A percentile compares a stretch with the other conserved stretches of the same genome.
phyloP scores from a whole-genome alignment of 2,888 invertebrate species.

The Limnephilus rhombicus region DNA sequence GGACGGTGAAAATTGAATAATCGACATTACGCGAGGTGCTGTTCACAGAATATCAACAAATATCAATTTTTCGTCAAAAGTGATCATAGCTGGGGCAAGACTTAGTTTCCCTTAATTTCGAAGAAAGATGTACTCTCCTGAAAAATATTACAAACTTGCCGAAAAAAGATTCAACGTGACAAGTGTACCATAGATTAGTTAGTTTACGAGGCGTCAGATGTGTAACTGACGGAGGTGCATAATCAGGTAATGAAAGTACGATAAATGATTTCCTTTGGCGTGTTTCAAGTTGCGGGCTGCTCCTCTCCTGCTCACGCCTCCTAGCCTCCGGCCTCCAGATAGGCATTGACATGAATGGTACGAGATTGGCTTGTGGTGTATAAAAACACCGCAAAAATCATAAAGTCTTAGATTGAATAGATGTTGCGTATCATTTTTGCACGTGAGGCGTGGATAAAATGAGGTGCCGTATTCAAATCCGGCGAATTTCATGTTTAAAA shows the following conservation, averaged over 20 bases:
- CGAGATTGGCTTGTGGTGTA: not conserved
- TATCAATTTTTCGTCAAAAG: not conserved
- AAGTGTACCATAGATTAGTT: constrained; percentile 5
- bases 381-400: not conserved
- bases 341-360: not conserved
- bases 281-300: constrained; percentile 18
- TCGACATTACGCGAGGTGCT: too few relatives aligned
- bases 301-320: not conserved
- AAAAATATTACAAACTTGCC: constrained; percentile 25
- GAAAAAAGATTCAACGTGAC: constrained; percentile 5
- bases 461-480: too few relatives aligned
- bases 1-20: too few relatives aligned
- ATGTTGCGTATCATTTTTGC: too few relatives aligned
- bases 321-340: not conserved
- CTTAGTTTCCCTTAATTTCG: constrained; percentile 12
- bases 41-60: too few relatives aligned
- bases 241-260: constrained; percentile 9
- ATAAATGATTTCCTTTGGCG: constrained; percentile 50
- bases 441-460: too few relatives aligned
- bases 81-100: not conserved
- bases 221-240: not conserved
- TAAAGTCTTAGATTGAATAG: too few relatives aligned
- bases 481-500: too few relatives aligned
- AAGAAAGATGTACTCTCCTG: constrained; percentile 26
- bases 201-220: not conserved